phyloP scores from a whole-genome alignment of 2,797 vertebrate genomes.

The Natrix natrix region DNA sequence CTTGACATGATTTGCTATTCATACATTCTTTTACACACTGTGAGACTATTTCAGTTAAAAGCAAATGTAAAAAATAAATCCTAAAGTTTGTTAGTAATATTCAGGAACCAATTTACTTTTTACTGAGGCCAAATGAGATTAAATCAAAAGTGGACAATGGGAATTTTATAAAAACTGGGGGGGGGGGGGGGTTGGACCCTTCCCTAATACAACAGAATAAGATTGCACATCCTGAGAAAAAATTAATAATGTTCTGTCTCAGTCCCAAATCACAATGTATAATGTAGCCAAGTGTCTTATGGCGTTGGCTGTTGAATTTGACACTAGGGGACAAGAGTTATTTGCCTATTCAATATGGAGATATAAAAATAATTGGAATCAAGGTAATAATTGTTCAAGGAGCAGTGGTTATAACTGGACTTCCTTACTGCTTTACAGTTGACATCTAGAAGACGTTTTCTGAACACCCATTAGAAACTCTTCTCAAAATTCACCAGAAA shows the following conservation, averaged over 20 bases:
- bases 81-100: not conserved
- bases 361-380: not conserved
- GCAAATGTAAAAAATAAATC: not conserved
- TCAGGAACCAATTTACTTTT: not conserved
- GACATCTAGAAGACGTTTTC: not conserved
- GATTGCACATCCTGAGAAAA: not conserved
- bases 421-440: not conserved
- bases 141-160: not conserved
- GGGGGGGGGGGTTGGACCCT: not conserved
- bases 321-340: not conserved
- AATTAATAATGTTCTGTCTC: not conserved
- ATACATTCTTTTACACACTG: conserved; percentile 66
- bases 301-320: not conserved
- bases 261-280: not conserved
- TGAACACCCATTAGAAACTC: not conserved
- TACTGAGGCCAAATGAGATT: not conserved
- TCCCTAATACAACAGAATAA: not conserved
- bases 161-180: not conserved
- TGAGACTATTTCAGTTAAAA: conserved; percentile 40
- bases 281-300: not conserved
- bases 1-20: conserved; percentile 68
- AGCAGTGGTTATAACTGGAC: not conserved
- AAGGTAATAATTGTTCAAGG: not conserved
- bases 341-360: not conserved
- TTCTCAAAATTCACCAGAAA: not conserved